Evolutionary conservation across 2,113 vertebrate genomes (phyloP).

Genomic region (Poecile atricapillus): DNA sequence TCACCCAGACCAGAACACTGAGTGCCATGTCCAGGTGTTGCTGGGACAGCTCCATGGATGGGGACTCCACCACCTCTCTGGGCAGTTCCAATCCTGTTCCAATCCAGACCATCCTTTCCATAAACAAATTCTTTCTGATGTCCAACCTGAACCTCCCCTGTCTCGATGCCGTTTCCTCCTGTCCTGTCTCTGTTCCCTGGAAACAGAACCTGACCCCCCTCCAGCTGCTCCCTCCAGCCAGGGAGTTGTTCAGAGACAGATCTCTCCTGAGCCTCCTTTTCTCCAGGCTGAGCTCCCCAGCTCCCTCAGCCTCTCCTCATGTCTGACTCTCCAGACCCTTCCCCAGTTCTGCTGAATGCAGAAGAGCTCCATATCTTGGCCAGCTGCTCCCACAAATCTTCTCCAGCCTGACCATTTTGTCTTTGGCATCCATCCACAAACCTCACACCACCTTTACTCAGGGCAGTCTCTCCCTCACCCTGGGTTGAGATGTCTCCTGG

Average conservation of each 20-base stretch:
- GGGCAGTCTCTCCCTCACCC: neutral
- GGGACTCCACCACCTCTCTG: neutral
- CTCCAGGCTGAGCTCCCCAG: neutral
- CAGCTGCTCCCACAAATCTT: neutral
- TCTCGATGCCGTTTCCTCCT: neutral
- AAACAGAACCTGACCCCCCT: accelerated
- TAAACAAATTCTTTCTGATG: neutral
- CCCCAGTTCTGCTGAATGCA: neutral
- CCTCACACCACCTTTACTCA: neutral
- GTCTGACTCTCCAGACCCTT: neutral
- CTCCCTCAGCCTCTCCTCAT: neutral
- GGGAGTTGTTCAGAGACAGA: neutral
- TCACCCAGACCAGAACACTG: neutral
- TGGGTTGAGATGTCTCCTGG: neutral
- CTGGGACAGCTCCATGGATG: neutral
- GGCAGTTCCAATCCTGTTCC: neutral
- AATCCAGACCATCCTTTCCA: neutral
- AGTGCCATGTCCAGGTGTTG: accelerated
- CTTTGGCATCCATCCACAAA: neutral
- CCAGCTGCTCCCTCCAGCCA: neutral
- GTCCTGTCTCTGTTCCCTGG: neutral
- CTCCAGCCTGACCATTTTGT: neutral
- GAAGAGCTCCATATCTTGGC: neutral
- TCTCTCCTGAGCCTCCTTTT: neutral
- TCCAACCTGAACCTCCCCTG: neutral